Conservation (phyloP, 2,797 vertebrate species). For the Synaphobranchus kaupii region DNA sequence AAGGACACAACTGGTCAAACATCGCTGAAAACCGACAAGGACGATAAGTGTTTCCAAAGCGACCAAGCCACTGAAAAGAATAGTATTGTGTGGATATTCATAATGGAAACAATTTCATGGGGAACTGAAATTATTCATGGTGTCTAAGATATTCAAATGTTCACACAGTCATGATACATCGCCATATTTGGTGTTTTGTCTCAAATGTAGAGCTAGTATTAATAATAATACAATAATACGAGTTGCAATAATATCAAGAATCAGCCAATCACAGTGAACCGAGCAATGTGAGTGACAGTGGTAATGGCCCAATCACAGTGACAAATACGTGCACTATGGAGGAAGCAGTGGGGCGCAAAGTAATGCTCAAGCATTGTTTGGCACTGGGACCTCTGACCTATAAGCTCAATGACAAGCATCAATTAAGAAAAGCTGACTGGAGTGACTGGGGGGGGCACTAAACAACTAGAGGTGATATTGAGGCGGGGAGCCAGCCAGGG, state of each 20-base stretch:
- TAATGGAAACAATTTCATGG: neutral
- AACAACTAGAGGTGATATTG: no score
- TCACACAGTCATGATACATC: neutral
- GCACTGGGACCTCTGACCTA: no score
- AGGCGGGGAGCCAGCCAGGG: no score
- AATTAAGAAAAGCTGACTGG: no score
- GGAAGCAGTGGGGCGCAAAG: no score
- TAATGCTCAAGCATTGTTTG: no score
- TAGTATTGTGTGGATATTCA: neutral
- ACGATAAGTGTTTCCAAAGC: neutral
- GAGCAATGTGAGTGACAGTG: neutral
- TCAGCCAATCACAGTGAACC: neutral
- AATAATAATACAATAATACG: neutral
- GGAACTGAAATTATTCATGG: neutral
- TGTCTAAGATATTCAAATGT: neutral
- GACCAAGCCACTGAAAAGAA: neutral
- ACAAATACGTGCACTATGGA: no score
- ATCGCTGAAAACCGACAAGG: neutral
- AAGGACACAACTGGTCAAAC: neutral
- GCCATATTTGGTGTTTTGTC: neutral
- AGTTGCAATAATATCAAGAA: neutral
- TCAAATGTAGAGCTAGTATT: neutral
- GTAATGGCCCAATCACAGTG: no score
- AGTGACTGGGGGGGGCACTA: no score
- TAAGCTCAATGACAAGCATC: no score